phyloP scores from a whole-genome alignment of 2,888 invertebrate genomes.

The Hoplodrina ambigua region DNA sequence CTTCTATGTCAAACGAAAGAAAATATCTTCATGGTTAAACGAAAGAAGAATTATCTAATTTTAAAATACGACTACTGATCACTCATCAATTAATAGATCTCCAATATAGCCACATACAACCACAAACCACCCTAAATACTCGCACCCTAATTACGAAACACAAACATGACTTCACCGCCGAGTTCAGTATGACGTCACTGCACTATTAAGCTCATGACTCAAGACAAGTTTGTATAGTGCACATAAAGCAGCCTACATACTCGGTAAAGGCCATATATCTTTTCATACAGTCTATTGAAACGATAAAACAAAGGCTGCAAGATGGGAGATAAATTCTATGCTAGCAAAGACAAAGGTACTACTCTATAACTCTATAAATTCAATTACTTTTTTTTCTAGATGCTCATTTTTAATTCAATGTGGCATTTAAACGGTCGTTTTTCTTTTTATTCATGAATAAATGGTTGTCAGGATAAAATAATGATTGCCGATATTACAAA shows the following conservation, averaged over 20 bases:
- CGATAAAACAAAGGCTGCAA: conserved; percentile 63
- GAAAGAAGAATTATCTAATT: too few species aligned
- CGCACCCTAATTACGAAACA: conserved; percentile 18
- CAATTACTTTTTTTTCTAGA: conserved; percentile 61
- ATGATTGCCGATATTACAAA: background rate
- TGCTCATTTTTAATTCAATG: conserved; percentile 51
- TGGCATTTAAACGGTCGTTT: conserved; percentile 12
- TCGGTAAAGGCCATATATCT: conserved; percentile 56
- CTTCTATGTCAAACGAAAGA: too few species aligned
- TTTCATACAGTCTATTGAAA: conserved; percentile 60
- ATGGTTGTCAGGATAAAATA: conserved; percentile 11
- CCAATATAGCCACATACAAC: background rate
- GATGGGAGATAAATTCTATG: conserved; percentile 59
- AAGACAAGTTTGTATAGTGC: conserved; percentile 26
- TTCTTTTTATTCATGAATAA: conserved; percentile 3
- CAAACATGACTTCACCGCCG: conserved; percentile 12
- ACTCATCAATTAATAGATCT: background rate
- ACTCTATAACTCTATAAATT: conserved; percentile 55
- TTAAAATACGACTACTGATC: background rate
- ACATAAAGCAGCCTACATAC: conserved; percentile 43
- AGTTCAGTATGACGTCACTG: conserved; percentile 33
- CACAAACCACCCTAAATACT: conserved; percentile 2
- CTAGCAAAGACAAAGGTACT: conserved; percentile 44
- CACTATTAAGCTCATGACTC: conserved; percentile 18
- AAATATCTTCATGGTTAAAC: too few species aligned